Conservation (phyloP, 1,140 invertebrate genomes). For the Aphidius gifuensis region DNA sequence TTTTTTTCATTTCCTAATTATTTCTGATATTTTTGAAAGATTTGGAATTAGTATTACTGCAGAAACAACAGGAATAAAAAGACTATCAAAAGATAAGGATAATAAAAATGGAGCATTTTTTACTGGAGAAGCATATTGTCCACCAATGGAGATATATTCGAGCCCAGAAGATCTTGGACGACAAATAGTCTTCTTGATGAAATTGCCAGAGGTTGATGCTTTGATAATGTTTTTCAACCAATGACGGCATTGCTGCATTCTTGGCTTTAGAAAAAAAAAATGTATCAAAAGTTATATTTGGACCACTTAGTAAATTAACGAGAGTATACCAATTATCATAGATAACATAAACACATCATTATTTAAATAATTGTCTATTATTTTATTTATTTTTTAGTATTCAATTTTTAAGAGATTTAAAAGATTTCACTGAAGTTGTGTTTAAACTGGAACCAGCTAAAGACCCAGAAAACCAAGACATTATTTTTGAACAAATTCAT, state of each 20-base stretch:
- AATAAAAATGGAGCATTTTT: constrained; percentile 69
- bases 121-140: constrained; percentile 63
- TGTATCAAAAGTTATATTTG: constrained; percentile 84
- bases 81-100: too few relatives aligned
- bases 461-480: constrained; percentile 58
- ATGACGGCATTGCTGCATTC: constrained; percentile 77
- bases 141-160: constrained; percentile 45
- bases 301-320: constrained; percentile 69
- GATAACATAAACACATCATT: too few relatives aligned
- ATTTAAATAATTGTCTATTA: too few relatives aligned
- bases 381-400: constrained; percentile 70
- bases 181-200: constrained; percentile 84
- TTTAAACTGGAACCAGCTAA: constrained; percentile 84
- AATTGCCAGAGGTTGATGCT: constrained; percentile 88
- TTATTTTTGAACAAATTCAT: constrained; percentile 70
- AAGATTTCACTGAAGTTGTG: constrained; percentile 86
- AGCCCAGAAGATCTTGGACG: constrained; percentile 87
- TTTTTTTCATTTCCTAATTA: constrained; percentile 4
- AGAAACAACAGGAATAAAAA: constrained; percentile 69
- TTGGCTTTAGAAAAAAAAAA: constrained; percentile 94
- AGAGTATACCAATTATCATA: too few relatives aligned
- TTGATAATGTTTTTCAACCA: constrained; percentile 86
- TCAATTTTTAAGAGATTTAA: constrained; percentile 83
- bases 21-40: constrained; percentile 51
- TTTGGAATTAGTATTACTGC: constrained; percentile 90